phyloP scores from a whole-genome alignment of 2,113 vertebrate species.

The Salvelinus namaycush region DNA sequence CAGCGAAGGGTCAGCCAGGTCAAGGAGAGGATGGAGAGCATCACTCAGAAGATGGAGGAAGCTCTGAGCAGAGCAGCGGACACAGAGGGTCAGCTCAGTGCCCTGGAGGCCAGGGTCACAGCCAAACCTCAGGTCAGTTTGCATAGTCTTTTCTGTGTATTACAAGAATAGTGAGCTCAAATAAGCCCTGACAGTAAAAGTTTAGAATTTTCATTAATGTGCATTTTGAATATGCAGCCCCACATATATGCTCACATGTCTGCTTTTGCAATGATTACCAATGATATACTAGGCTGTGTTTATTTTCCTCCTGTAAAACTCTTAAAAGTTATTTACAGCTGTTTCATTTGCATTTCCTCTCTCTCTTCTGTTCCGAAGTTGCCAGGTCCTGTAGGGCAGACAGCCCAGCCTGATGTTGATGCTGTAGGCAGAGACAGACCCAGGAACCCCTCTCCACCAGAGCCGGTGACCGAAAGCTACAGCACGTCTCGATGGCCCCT shows the following conservation, averaged over 20 bases:
- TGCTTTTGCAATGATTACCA: neutral
- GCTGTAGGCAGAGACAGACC: slow-evolving; percentile 15
- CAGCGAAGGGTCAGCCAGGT: slow-evolving; percentile 65
- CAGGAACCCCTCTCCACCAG: slow-evolving; percentile 15
- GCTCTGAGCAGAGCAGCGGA: slow-evolving; percentile 51
- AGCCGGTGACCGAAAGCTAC: slow-evolving; percentile 38
- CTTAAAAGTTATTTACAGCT: neutral
- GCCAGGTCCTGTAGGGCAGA: slow-evolving; percentile 20
- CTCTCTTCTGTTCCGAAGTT: slow-evolving; percentile 42
- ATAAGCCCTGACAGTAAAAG: neutral
- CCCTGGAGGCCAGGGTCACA: slow-evolving; percentile 46
- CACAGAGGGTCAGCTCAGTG: slow-evolving; percentile 49
- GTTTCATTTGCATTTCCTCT: neutral
- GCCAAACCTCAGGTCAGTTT: slow-evolving; percentile 53
- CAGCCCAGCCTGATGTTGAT: slow-evolving; percentile 20
- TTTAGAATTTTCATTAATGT: neutral
- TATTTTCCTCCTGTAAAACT: neutral
- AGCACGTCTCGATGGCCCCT: slow-evolving; percentile 31
- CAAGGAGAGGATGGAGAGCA: slow-evolving; percentile 63
- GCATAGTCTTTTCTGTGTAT: neutral
- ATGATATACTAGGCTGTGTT: neutral
- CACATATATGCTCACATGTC: too few relatives aligned
- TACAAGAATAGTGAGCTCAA: neutral
- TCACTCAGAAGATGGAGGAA: slow-evolving; percentile 61
- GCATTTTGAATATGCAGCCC: too few relatives aligned